Percentiles rank a stretch among this genome's conserved stretches.
Evolutionary conservation across 2,888 invertebrate genomes (phyloP).

Genomic region (Trichogramma dendrolimi): DNA sequence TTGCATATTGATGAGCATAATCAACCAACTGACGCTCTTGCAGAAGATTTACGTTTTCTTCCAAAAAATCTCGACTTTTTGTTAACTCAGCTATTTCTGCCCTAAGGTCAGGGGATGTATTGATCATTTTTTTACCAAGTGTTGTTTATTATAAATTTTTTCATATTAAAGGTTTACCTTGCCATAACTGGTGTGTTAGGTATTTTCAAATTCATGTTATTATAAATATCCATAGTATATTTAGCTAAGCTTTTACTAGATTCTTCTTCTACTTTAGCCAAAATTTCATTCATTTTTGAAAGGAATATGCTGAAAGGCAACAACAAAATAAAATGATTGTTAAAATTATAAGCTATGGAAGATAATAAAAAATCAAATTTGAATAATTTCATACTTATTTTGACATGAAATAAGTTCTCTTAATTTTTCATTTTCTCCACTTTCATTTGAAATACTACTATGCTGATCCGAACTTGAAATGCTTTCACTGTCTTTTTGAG

Average conservation of each 20-base stretch:
- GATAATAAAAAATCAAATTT: not conserved
- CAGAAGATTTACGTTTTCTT: slow-evolving; percentile 40
- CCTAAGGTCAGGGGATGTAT: slow-evolving; percentile 31
- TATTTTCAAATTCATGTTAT: slow-evolving; percentile 31
- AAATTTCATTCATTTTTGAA: slow-evolving; percentile 35
- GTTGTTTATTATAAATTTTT: not conserved
- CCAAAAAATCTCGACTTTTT: slow-evolving; percentile 38
- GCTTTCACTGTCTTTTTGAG: slow-evolving; percentile 19
- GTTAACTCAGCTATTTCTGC: slow-evolving; percentile 39
- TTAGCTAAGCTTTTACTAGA: slow-evolving; percentile 29
- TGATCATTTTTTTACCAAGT: not conserved
- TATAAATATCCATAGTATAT: slow-evolving; percentile 34
- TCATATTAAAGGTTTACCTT: slow-evolving; percentile 28
- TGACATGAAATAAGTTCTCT: slow-evolving; percentile 36
- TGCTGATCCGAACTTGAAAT: not conserved
- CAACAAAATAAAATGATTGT: slow-evolving; percentile 1
- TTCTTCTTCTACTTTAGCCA: slow-evolving; percentile 31
- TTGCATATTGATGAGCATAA: slow-evolving; percentile 35
- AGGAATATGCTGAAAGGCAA: slow-evolving; percentile 32
- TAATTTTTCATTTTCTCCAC: slow-evolving; percentile 36
- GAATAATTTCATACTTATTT: slow-evolving; percentile 32
- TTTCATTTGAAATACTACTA: slow-evolving; percentile 26
- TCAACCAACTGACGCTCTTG: slow-evolving; percentile 37
- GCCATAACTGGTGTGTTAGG: slow-evolving; percentile 35
- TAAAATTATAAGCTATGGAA: not conserved